Conservation (phyloP, 2,888 invertebrate genomes). For the Pristionchus maxplancki region DNA sequence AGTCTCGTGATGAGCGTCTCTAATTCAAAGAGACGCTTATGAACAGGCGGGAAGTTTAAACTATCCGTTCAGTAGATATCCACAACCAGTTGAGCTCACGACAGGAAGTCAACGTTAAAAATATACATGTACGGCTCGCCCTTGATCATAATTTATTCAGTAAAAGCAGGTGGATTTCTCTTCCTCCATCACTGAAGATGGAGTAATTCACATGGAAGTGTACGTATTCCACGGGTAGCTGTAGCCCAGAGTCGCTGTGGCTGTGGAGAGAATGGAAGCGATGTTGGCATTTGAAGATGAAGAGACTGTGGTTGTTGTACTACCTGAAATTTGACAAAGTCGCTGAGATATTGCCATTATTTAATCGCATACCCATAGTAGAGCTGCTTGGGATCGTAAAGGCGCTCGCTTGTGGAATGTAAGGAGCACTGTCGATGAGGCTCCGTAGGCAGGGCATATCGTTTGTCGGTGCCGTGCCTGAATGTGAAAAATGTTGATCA, state of each 20-base stretch:
- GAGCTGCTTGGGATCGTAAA: neutral
- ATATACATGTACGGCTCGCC: too few relatives aligned
- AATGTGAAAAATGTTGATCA: neutral
- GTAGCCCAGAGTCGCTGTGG: conserved; percentile 27
- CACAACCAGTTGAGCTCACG: too few relatives aligned
- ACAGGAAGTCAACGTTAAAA: too few relatives aligned
- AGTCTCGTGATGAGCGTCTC: too few relatives aligned
- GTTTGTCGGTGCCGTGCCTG: neutral
- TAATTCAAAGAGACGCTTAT: too few relatives aligned
- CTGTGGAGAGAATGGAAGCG: conserved; percentile 38
- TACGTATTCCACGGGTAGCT: conserved; percentile 16
- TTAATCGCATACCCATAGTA: neutral
- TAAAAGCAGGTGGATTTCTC: too few relatives aligned
- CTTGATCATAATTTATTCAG: too few relatives aligned
- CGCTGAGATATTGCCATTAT: neutral
- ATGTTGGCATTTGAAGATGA: neutral
- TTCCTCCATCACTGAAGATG: too few relatives aligned
- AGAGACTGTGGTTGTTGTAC: neutral
- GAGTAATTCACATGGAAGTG: neutral
- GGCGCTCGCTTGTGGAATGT: conserved; percentile 44
- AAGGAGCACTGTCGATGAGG: conserved; percentile 59
- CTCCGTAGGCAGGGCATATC: conserved; percentile 57
- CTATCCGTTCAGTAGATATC: too few relatives aligned
- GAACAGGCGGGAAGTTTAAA: too few relatives aligned
- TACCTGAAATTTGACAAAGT: neutral